These are phyloP conservation scores for Typhlichthys eigenmanni DNA, from an alignment of 2,797 vertebrate species.

Conservation along the genomic window DNA sequence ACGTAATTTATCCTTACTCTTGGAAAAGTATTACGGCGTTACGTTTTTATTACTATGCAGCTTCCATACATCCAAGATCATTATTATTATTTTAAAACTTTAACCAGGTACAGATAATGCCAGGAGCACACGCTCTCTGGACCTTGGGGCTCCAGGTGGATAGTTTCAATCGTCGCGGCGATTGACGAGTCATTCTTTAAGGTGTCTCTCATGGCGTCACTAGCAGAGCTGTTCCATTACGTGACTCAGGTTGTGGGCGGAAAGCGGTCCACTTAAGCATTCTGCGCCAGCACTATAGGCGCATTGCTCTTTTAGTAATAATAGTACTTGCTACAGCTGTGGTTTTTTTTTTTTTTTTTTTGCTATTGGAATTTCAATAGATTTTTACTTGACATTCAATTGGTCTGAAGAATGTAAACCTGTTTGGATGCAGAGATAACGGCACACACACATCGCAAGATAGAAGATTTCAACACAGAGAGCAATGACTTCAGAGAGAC, in stretches of 20 bases:
- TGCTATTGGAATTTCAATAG: slow-evolving; percentile 58
- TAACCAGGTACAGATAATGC: too few species aligned
- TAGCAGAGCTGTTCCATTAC: slow-evolving; percentile 24
- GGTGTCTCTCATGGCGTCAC: too few species aligned
- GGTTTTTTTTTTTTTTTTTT: slow-evolving; percentile 34
- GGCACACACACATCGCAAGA: slow-evolving; percentile 29
- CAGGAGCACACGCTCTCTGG: too few species aligned
- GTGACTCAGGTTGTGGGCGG: slow-evolving; percentile 47
- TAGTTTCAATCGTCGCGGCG: too few species aligned
- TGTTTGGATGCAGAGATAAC: slow-evolving; percentile 34
- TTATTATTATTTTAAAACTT: too few species aligned
- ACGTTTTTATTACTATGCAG: too few species aligned
- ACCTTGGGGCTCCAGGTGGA: too few species aligned
- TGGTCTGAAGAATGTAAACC: slow-evolving; percentile 81
- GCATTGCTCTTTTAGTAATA: slow-evolving; percentile 52
- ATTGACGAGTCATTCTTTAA: too few species aligned
- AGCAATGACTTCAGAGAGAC: slow-evolving; percentile 33
- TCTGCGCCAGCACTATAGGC: slow-evolving; percentile 49
- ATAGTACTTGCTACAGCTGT: slow-evolving; percentile 35
- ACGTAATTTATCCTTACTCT: too few species aligned
- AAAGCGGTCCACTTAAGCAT: slow-evolving; percentile 51
- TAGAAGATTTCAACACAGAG: slow-evolving; percentile 47
- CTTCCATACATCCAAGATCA: too few species aligned
- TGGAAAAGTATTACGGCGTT: too few species aligned
- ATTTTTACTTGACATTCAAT: slow-evolving; percentile 76